Evolutionary conservation across 2,888 invertebrate species (phyloP).

Genomic region (Drosophila anceps): DNA sequence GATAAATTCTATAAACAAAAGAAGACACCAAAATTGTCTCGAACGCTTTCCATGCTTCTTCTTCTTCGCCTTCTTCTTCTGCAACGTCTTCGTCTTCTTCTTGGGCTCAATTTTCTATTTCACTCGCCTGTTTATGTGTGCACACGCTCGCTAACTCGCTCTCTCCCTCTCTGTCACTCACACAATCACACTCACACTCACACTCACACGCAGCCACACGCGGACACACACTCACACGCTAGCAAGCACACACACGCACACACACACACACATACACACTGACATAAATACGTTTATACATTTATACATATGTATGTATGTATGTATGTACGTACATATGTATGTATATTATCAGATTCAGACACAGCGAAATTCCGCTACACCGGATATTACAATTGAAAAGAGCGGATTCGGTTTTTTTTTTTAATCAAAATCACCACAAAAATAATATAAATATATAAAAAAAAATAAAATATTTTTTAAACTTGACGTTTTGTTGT

Average conservation of each 20-base stretch:
- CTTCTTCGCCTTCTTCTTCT: constrained; percentile 6
- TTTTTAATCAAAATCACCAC: constrained; percentile 57
- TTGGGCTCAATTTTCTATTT: constrained; percentile 47
- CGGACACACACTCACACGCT: constrained; percentile 15
- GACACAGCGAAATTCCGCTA: constrained; percentile 74
- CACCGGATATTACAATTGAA: constrained; percentile 82
- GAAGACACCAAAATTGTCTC: constrained; percentile 29
- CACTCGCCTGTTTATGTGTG: constrained; percentile 46
- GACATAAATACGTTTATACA: constrained; percentile 7
- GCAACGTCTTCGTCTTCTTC: constrained; percentile 13
- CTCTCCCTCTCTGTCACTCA: constrained; percentile 23
- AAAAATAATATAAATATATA: constrained; percentile 36
- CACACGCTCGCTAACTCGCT: constrained; percentile 34
- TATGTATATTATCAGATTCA: constrained; percentile 33
- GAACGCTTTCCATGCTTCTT: constrained; percentile 39
- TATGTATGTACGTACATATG: neutral
- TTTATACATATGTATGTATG: neutral
- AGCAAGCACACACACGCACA: constrained; percentile 13
- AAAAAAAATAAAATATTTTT: constrained; percentile 11
- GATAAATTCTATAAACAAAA: constrained; percentile 58
- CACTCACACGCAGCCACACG: constrained; percentile 12
- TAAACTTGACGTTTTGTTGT: constrained; percentile 17
- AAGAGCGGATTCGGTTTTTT: constrained; percentile 64
- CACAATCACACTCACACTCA: constrained; percentile 9
- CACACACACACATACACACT: constrained; percentile 11